Conservation (phyloP, 2,888 invertebrate genomes). For the Erannis defoliaria region DNA sequence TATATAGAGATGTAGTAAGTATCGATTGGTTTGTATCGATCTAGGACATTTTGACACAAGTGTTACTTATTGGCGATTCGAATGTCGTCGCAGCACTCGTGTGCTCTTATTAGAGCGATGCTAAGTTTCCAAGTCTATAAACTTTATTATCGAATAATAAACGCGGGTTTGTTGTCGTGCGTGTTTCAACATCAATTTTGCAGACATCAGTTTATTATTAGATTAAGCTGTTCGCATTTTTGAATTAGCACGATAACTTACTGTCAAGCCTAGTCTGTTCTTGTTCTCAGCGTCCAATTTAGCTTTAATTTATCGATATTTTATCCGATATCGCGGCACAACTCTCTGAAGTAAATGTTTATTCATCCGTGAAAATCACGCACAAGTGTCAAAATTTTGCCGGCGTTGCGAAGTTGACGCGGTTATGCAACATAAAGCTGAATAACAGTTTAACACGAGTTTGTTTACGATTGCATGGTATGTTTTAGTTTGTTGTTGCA, state of each 20-base stretch:
- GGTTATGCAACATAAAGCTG: conserved; percentile 20
- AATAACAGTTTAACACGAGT: conserved; percentile 9
- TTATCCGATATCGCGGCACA: conserved; percentile 1
- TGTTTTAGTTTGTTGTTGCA: not conserved
- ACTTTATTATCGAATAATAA: too few relatives aligned
- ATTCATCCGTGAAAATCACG: conserved; percentile 33
- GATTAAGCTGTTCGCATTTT: too few relatives aligned
- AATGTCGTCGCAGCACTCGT: too few relatives aligned
- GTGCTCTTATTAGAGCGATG: too few relatives aligned
- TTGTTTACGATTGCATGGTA: conserved; percentile 8
- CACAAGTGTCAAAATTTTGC: conserved; percentile 35
- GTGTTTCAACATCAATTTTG: too few relatives aligned
- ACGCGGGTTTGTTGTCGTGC: too few relatives aligned
- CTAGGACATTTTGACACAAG: not conserved
- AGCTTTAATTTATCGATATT: conserved; percentile 11
- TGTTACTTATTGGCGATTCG: too few relatives aligned
- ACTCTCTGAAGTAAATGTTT: not conserved
- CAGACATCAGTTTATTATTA: too few relatives aligned
- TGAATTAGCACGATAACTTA: too few relatives aligned
- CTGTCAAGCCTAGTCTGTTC: too few relatives aligned
- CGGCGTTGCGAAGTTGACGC: conserved; percentile 13
- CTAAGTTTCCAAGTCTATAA: too few relatives aligned
- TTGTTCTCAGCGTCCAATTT: too few relatives aligned
- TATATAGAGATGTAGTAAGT: not conserved
- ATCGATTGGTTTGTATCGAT: not conserved